phyloP scores from a whole-genome alignment of 2,888 invertebrate genomes.

The Isotomurus palustris region DNA sequence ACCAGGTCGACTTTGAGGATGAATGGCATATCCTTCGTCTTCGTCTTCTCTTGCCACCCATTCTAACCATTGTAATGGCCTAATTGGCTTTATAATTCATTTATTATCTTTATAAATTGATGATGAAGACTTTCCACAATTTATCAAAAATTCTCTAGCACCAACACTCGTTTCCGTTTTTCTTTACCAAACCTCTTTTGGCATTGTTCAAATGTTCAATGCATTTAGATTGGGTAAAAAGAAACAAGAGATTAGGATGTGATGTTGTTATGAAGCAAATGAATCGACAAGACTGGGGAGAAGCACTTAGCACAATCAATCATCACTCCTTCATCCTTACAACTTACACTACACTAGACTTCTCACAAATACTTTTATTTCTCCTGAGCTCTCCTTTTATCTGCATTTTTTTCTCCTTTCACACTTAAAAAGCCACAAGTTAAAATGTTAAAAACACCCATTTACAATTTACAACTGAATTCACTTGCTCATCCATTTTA shows the following conservation, averaged over 20 bases:
- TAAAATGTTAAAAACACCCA: not conserved
- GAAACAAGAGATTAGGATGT: not conserved
- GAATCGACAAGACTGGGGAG: no score
- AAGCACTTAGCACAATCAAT: slow-evolving; percentile 34
- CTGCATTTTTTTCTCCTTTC: not conserved
- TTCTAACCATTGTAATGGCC: not conserved
- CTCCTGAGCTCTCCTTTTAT: no score
- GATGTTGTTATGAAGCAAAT: not conserved
- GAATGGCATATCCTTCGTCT: no score
- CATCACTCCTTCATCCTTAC: slow-evolving; percentile 23
- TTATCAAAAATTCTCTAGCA: not conserved
- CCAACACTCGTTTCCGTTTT: not conserved
- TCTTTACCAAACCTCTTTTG: not conserved
- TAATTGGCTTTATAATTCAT: not conserved
- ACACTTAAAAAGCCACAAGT: not conserved
- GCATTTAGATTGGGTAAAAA: no score
- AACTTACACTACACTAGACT: no score
- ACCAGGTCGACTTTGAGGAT: no score
- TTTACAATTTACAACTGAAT: slow-evolving; percentile 1
- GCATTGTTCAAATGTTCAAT: not conserved
- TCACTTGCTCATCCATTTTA: not conserved
- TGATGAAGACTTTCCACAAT: not conserved
- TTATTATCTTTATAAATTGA: not conserved
- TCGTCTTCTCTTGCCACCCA: not conserved
- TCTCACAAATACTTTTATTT: no score